These are phyloP conservation scores for Castor canadensis DNA, from an alignment of 2,113 vertebrate genomes.

Conservation along the genomic window DNA sequence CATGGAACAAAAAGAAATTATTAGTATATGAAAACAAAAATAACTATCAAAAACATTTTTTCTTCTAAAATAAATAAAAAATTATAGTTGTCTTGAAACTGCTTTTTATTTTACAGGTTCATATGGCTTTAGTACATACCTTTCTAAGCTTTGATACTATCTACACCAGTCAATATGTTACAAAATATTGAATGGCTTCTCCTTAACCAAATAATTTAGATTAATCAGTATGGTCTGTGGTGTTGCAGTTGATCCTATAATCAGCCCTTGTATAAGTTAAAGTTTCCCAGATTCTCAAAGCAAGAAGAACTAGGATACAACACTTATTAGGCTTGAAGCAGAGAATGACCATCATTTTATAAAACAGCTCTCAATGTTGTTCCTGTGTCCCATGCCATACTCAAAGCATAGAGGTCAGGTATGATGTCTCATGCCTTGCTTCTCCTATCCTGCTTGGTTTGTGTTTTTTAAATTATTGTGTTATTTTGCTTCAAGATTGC, in stretches of 20 bases:
- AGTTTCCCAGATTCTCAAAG: background rate
- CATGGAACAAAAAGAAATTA: background rate
- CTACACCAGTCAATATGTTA: background rate
- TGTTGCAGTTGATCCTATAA: background rate
- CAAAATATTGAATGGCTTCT: background rate
- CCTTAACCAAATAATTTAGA: background rate
- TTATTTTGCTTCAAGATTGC: background rate
- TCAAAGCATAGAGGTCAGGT: background rate
- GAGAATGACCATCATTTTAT: background rate
- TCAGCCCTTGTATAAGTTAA: background rate
- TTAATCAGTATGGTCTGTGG: background rate
- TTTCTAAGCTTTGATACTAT: background rate
- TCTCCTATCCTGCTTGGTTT: background rate
- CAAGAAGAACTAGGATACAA: background rate
- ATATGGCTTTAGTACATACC: background rate
- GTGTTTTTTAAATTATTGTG: background rate
- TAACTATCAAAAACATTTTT: background rate
- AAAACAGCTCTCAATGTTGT: background rate
- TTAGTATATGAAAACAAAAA: background rate
- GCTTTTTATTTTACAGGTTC: background rate
- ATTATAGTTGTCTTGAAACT: background rate
- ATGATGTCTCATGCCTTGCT: background rate
- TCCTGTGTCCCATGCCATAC: background rate
- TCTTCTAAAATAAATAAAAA: background rate
- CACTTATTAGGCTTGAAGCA: background rate